Evolutionary conservation across 1,140 invertebrate species (phyloP), one percentile per base, ranked within the genome.

Genomic region (Psilanteris sp.): DNA sequence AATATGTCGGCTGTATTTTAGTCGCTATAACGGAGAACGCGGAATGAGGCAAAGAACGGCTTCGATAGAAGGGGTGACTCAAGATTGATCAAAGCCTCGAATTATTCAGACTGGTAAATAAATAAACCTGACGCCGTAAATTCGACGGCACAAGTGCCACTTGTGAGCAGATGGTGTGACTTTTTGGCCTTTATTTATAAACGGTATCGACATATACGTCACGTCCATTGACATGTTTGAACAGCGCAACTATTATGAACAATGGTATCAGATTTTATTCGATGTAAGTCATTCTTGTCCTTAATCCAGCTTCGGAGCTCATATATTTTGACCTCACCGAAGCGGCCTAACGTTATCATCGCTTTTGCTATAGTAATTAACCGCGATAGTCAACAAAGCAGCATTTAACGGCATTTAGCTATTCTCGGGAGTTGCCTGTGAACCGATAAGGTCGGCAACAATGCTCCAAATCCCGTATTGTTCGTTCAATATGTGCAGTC

Each of bases 401-500:
- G 78, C 66, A 85, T 85, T 85, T 83, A 83, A 83, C 82, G 80
- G 81, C 77, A 76, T 83, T 85, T 85, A 82, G 79, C 76, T 37
- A 68, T 55, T 52, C 59, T 54, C 36, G 62, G 22, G 43, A 70
- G 77, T 78, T 78, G 79, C 75, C 72, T 48, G 68, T 37, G 70
- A 68, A 59, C 76, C 80, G 83, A 85, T 85, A 85, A 85, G 80
- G 82, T 82, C 68, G 71, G 75, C 64, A 85, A 85, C 83, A 85
- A 85, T 85, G 80, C 82, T 74, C 77, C 67, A 83, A 85, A 83
- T 83, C 82, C 81, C 67, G 79, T 79, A 85, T 85, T 85, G 82
- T 85, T 79, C 78, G 54, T 55, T 79, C 80, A 79, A 81, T 83
- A 80, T 70, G 71, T 52, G 72, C 66, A 78, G 66, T 55, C 68